A percentile compares a stretch with the other conserved stretches of the same genome.
These are phyloP conservation scores for Coregonus sp. DNA, from an alignment of 2,797 vertebrate genomes.

Conservation along the genomic window DNA sequence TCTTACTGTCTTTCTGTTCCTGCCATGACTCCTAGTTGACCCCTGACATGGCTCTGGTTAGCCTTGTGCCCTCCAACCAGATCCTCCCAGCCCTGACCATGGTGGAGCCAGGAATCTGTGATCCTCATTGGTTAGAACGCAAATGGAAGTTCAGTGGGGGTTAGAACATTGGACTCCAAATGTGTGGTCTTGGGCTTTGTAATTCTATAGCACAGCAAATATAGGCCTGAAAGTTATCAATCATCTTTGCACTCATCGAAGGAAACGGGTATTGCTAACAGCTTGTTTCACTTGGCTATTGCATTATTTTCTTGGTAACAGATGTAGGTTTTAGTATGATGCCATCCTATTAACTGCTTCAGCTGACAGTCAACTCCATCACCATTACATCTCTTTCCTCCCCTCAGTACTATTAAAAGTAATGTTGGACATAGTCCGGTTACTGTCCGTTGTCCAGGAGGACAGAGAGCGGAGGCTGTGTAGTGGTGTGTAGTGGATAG, in stretches of 20 bases:
- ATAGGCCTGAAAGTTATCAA: not conserved
- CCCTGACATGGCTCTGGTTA: not conserved
- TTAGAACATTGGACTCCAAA: not conserved
- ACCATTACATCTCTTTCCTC: not conserved
- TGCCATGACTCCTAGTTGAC: not conserved
- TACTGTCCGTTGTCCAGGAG: not conserved
- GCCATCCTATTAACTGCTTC: no score
- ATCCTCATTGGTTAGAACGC: constrained; percentile 6
- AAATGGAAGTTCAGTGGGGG: not conserved
- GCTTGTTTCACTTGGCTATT: not conserved
- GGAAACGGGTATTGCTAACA: not conserved
- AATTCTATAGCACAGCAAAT: not conserved
- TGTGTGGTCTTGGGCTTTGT: not conserved
- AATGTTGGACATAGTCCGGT: not conserved
- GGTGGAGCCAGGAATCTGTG: not conserved
- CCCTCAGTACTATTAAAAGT: not conserved
- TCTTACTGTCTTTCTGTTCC: not conserved
- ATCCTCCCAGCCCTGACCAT: not conserved
- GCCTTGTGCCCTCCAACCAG: not conserved
- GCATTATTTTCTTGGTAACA: not conserved
- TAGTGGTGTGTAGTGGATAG: not conserved
- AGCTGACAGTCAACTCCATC: not conserved
- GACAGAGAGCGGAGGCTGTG: not conserved
- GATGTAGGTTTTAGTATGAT: not conserved
- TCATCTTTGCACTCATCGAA: not conserved